phyloP scores from a whole-genome alignment of 2,888 invertebrate species.

The Polyploca ridens region DNA sequence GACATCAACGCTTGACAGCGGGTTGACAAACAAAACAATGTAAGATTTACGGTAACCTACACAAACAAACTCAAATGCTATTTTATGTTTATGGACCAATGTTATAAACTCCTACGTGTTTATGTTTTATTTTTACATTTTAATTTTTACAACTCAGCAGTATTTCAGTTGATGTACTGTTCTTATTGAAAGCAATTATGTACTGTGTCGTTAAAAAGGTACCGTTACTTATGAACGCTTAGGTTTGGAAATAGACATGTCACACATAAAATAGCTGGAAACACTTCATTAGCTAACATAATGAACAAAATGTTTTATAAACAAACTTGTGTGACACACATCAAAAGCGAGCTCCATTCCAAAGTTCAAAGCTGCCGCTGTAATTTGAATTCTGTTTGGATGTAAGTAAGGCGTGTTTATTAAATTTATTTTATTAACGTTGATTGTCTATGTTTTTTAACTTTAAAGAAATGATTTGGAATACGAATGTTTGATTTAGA shows the following conservation, averaged over 20 bases:
- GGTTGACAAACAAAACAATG: neutral
- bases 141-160: neutral
- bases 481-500: neutral
- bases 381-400: conserved; percentile 10
- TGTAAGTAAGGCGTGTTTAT: neutral
- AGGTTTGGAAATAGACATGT: conserved; percentile 15
- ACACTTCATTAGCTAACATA: conserved; percentile 12
- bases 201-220: neutral
- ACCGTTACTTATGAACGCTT: conserved; percentile 8
- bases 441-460: neutral
- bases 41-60: neutral
- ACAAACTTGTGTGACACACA: conserved; percentile 12
- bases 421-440: conserved; percentile 2
- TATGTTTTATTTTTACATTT: too few species aligned
- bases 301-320: conserved; percentile 11
- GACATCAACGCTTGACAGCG: neutral
- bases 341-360: conserved; percentile 1
- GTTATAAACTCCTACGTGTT: too few species aligned
- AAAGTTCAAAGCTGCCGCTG: neutral
- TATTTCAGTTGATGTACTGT: neutral
- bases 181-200: neutral
- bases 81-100: too few species aligned
- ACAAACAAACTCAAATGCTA: too few species aligned
- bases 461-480: neutral
- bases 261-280: conserved; percentile 12